phyloP scores from a whole-genome alignment of 2,113 vertebrate species.

The Paratilapia polleni region DNA sequence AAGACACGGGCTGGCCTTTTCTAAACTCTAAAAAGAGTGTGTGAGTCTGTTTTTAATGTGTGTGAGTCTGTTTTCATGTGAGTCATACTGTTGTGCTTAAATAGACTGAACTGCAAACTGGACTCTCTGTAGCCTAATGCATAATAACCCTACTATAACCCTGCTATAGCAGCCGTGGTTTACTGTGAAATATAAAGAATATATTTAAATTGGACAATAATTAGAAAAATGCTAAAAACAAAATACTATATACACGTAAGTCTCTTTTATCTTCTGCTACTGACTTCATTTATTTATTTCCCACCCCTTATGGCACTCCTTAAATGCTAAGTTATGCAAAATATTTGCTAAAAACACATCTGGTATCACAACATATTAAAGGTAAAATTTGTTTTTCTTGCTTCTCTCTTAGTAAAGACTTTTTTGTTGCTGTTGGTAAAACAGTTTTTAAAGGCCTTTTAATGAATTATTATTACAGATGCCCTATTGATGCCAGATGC shows the following conservation, averaged over 20 bases:
- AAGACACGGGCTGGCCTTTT: background rate
- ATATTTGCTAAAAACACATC: accelerated
- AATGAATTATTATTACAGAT: too few species aligned
- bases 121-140: too few species aligned
- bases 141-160: too few species aligned
- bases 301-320: background rate
- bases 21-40: too few species aligned
- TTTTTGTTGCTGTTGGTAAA: accelerated
- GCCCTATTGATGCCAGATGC: too few species aligned
- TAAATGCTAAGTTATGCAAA: background rate
- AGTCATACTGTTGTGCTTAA: too few species aligned
- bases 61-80: too few species aligned
- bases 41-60: too few species aligned
- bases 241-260: background rate
- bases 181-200: background rate
- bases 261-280: too few species aligned
- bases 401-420: background rate
- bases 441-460: background rate
- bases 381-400: background rate
- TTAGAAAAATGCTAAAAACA: too few species aligned
- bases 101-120: too few species aligned
- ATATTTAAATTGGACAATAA: background rate
- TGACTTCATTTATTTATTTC: background rate
- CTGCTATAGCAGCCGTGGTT: too few species aligned
- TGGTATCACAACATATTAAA: accelerated